Percentiles rank a stretch among this genome's conserved stretches.
These are phyloP conservation scores for Eolophus roseicapilla DNA, from an alignment of 2,113 vertebrate genomes.

Conservation along the genomic window DNA sequence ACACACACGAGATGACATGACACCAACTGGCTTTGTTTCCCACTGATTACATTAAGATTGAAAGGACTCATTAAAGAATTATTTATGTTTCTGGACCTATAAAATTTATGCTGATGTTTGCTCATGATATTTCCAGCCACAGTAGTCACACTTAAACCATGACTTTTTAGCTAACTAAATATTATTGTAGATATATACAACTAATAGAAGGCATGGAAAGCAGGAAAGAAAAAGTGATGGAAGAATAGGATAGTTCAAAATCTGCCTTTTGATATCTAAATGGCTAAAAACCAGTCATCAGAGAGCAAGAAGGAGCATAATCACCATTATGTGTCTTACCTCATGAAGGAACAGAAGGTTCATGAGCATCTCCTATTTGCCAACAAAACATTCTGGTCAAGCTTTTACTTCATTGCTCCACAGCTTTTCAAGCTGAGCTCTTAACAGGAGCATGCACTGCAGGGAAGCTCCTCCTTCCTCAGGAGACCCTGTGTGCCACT, in stretches of 20 bases:
- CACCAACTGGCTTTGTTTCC: background rate
- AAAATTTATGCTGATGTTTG: background rate
- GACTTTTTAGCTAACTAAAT: background rate
- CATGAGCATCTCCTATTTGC: background rate
- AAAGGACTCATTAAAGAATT: slow-evolving; percentile 12
- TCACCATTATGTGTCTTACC: background rate
- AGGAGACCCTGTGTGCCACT: background rate
- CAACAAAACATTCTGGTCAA: background rate
- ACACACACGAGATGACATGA: background rate
- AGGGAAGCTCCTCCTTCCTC: background rate
- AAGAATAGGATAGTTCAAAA: background rate
- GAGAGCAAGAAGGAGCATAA: background rate
- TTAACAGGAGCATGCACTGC: background rate
- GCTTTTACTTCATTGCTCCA: background rate
- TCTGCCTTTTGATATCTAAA: background rate
- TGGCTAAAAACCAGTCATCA: background rate
- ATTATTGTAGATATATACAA: background rate
- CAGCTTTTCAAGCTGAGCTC: background rate
- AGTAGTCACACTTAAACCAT: background rate
- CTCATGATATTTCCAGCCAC: background rate
- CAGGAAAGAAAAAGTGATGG: background rate
- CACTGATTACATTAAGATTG: background rate
- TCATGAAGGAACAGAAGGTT: background rate
- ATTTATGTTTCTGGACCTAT: slow-evolving; percentile 1
- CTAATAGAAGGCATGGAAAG: background rate